Base-by-base conservation (phyloP, 2,888 invertebrate species). In the Blastobasis lacticolella region DNA sequence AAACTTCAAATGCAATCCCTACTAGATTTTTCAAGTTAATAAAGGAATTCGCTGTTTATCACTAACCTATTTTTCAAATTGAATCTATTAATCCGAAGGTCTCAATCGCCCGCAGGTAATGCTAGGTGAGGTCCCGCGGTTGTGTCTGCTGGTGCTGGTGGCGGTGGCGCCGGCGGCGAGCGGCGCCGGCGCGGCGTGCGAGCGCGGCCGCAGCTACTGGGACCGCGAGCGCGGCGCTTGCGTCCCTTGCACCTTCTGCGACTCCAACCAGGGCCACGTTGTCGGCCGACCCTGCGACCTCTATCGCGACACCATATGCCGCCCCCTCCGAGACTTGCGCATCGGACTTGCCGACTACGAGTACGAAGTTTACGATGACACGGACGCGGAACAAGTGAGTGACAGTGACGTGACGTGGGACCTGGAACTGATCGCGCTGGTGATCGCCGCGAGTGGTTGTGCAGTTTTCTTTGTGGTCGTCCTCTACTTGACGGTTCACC, bases 381-480 rank as follows among this genome's bases (percentile, higher is more conserved):
- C 73, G 71, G 84, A 83, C 74, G 81, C 78, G 65, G 78, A 78
- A 75, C 84, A 84, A 77, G 84, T 83, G 80, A 81, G 69, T 66
- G 76, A 75, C 46, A 73, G 66, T 60, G 78, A 73, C 59, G 84
- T 85, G 76, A 75, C 48, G 73, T 93, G 93, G 92, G 94, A 94
- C 79, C 91, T 94, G 90, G 94, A 94, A 71, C 92, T 93, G 52
- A 90, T 92, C 48, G 92, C 93, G 52, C 88, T 95, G 66, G 90
- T 92, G 55, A 80, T 94, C 60, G 94, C 94, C 48, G 92, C 93
- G 42, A 90, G 92, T 72, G 93, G 94, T 58, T 95, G 94, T 87
- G 89, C 94, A 54, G 88, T 94, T 71, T 95, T 95, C 88, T 94
- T 95, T 88, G 86, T 93, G 65, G 93, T 93, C 60, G 94, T 94